A percentile compares a stretch with the other conserved stretches of the same genome.
phyloP scores from a whole-genome alignment of 2,888 invertebrate species.

The Biston betularia region DNA sequence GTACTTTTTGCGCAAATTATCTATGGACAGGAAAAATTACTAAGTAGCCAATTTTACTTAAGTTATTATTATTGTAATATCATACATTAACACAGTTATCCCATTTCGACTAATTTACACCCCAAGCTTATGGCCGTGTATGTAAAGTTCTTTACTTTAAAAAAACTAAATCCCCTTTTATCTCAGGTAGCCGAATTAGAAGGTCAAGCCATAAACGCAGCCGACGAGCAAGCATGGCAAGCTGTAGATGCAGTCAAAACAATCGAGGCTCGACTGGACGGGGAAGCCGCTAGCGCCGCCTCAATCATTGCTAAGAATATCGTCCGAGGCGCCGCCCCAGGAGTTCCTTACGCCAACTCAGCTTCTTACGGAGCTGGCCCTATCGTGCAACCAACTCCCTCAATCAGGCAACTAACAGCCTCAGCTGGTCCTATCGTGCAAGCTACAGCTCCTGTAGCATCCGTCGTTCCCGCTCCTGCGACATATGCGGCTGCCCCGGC shows the following conservation, averaged over 20 bases:
- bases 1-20: too few relatives aligned
- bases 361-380: slow-evolving; percentile 24
- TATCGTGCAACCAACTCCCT: background rate
- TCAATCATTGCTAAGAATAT: slow-evolving; percentile 76
- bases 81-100: too few relatives aligned
- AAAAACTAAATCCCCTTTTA: background rate
- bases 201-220: slow-evolving; percentile 77
- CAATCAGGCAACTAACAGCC: background rate
- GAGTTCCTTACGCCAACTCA: slow-evolving; percentile 23
- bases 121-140: too few relatives aligned
- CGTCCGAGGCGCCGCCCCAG: slow-evolving; percentile 49
- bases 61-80: too few relatives aligned
- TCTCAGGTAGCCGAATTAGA: slow-evolving; percentile 69
- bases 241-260: slow-evolving; percentile 77
- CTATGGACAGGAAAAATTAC: too few relatives aligned
- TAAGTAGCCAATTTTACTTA: too few relatives aligned
- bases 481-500: slow-evolving; percentile 8
- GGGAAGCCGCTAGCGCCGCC: slow-evolving; percentile 77
- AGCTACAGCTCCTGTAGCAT: slow-evolving; percentile 1
- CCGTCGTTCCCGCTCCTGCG: background rate
- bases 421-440: background rate
- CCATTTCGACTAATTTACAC: too few relatives aligned
- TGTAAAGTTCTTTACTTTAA: background rate
- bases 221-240: slow-evolving; percentile 80
- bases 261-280: slow-evolving; percentile 73